phyloP scores from a whole-genome alignment of 2,888 invertebrate species.

The Tenthredo notha region DNA sequence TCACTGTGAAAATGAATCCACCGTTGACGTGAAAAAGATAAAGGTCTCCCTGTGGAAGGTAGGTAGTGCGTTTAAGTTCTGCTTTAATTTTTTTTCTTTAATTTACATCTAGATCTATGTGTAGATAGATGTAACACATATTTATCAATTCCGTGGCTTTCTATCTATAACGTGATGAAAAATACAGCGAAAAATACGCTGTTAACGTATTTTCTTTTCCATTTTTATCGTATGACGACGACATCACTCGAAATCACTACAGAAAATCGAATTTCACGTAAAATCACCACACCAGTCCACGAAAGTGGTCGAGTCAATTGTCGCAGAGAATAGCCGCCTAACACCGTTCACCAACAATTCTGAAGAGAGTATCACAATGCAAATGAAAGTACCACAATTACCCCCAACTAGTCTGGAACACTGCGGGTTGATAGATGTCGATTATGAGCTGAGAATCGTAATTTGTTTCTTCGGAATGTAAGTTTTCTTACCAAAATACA shows the following conservation, averaged over 20 bases:
- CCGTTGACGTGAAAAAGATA: conserved; percentile 58
- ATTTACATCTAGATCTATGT: background rate
- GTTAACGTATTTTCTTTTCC: background rate
- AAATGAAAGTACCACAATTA: conserved; percentile 65
- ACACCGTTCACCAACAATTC: conserved; percentile 50
- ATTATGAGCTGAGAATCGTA: conserved; percentile 63
- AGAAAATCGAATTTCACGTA: conserved; percentile 56
- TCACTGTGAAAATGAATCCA: conserved; percentile 64
- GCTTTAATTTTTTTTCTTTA: background rate
- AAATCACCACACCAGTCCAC: conserved; percentile 11
- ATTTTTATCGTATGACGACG: background rate
- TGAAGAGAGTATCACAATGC: conserved; percentile 59
- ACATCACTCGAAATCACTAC: background rate
- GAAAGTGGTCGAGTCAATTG: conserved; percentile 4
- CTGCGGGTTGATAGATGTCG: conserved; percentile 68
- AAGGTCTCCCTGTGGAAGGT: conserved; percentile 59
- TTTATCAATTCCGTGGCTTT: background rate
- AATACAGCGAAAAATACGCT: too few relatives aligned
- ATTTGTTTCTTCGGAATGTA: conserved; percentile 56
- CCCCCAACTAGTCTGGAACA: conserved; percentile 66
- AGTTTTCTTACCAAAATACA: conserved; percentile 8
- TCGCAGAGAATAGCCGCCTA: background rate
- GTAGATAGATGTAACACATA: background rate
- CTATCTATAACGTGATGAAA: too few relatives aligned
- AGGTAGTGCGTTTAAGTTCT: background rate